phyloP scores from a whole-genome alignment of 1,140 invertebrate genomes.

The Oryzaephilus surinamensis region DNA sequence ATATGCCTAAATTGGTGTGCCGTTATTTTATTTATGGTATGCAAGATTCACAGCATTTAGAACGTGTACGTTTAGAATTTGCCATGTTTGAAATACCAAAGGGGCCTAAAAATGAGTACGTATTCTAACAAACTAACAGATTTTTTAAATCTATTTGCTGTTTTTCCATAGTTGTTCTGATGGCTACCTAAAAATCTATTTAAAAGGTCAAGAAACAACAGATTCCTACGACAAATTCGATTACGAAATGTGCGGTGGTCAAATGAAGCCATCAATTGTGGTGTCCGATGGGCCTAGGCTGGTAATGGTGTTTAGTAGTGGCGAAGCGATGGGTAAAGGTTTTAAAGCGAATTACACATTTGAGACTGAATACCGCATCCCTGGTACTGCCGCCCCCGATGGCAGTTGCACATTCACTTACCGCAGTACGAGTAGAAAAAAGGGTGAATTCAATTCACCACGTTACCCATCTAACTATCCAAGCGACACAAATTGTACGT shows the following conservation, averaged over 20 bases:
- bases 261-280: constrained; percentile 54
- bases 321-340: constrained; percentile 74
- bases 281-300: constrained; percentile 85
- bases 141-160: constrained; percentile 7
- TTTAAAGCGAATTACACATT: constrained; percentile 88
- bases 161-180: constrained; percentile 63
- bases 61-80: constrained; percentile 83
- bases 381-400: constrained; percentile 85
- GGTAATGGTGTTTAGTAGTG: constrained; percentile 86
- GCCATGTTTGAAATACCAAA: constrained; percentile 82
- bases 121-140: constrained; percentile 15
- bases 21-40: constrained; percentile 96
- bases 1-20: constrained; percentile 90
- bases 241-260: constrained; percentile 79
- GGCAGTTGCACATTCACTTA: constrained; percentile 87
- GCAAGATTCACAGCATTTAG: constrained; percentile 89
- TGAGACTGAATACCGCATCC: constrained; percentile 86
- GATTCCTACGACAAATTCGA: constrained; percentile 89
- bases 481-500: constrained; percentile 85
- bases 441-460: constrained; percentile 90
- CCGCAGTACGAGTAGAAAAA: constrained; percentile 70
- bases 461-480: constrained; percentile 93
- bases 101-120: constrained; percentile 58
- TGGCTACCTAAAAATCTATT: constrained; percentile 83
- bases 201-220: constrained; percentile 86